These are phyloP conservation scores for Nesoenas mayeri DNA, from an alignment of 2,113 vertebrate species.

Conservation along the genomic window DNA sequence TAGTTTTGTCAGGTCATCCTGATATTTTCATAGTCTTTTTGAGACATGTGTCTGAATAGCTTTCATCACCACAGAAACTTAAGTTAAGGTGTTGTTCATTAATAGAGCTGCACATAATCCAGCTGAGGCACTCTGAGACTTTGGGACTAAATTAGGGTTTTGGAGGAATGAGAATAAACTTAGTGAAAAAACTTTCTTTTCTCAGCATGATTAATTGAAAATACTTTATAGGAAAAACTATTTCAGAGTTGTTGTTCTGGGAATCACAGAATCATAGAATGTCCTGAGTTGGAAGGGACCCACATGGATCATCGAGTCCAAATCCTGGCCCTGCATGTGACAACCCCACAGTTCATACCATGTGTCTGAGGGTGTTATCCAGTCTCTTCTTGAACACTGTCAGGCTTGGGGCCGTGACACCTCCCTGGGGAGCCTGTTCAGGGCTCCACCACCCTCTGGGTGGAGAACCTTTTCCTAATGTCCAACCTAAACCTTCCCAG, in stretches of 20 bases:
- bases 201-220: not conserved
- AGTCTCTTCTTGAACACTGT: too few species aligned
- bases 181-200: not conserved
- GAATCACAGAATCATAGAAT: not conserved
- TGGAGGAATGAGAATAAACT: not conserved
- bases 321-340: too few species aligned
- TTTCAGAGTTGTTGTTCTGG: not conserved
- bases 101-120: not conserved
- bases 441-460: too few species aligned
- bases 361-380: too few species aligned
- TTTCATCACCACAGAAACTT: not conserved
- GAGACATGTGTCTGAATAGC: not conserved
- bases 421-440: too few species aligned
- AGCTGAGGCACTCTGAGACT: not conserved
- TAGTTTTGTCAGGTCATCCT: not conserved
- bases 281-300: too few species aligned
- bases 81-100: not conserved
- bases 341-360: too few species aligned
- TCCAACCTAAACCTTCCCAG: too few species aligned
- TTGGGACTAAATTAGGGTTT: not conserved
- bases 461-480: too few species aligned
- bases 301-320: too few species aligned
- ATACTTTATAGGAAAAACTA: not conserved
- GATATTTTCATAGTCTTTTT: not conserved
- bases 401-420: too few species aligned